Conservation (phyloP, 2,797 vertebrate genomes). For the Chelidonichthys spinosus region DNA sequence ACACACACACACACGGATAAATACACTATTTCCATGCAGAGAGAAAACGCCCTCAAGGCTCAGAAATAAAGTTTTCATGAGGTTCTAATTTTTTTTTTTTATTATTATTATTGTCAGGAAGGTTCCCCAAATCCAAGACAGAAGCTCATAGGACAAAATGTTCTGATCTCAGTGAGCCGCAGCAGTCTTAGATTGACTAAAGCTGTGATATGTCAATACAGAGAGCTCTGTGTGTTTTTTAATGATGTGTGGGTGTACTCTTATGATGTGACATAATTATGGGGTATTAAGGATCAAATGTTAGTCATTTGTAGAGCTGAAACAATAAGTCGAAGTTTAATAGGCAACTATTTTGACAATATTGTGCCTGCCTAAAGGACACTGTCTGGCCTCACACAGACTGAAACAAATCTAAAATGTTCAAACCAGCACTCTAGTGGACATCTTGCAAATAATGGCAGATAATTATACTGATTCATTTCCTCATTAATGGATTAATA, state of each 20-base stretch:
- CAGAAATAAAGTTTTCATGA: conserved; percentile 36
- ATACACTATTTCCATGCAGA: conserved; percentile 28
- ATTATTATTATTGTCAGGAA: conserved; percentile 22
- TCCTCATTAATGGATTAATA: not conserved
- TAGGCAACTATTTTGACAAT: no score
- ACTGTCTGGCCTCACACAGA: no score
- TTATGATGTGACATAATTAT: no score
- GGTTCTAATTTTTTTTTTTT: conserved; percentile 6
- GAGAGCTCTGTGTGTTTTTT: not conserved
- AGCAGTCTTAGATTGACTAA: not conserved
- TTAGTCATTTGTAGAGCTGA: no score
- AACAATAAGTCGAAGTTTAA: no score
- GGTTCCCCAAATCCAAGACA: conserved; percentile 23
- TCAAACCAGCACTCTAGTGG: no score
- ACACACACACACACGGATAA: conserved; percentile 15
- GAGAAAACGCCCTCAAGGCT: conserved; percentile 11
- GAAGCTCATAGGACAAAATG: conserved; percentile 47
- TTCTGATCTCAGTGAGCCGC: conserved; percentile 21
- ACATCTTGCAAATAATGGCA: not conserved
- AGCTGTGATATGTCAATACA: conserved; percentile 2
- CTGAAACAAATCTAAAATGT: no score
- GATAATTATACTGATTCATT: not conserved
- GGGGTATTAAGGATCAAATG: no score
- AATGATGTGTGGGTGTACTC: no score
- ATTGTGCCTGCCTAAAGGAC: no score